Evolutionary conservation across 1,140 invertebrate genomes (phyloP).

Genomic region (Ladona fulva): DNA sequence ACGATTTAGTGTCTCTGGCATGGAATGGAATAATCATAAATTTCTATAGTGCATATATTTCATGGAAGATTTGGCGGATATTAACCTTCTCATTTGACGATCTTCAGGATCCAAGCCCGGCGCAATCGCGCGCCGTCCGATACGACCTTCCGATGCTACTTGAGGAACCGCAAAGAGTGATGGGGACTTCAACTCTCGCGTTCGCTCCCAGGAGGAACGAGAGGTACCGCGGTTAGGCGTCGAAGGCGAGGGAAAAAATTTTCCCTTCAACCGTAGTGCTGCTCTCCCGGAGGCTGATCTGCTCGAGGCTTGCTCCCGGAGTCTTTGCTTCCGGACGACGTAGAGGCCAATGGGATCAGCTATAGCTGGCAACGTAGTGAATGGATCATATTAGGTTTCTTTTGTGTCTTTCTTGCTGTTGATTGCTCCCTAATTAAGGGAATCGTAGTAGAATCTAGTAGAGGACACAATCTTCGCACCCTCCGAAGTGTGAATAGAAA

Average conservation of each 20-base stretch:
- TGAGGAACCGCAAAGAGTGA: neutral
- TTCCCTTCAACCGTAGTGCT: neutral
- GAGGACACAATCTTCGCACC: too few relatives aligned
- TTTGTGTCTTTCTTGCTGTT: neutral
- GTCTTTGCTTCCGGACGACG: too few relatives aligned
- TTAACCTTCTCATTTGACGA: neutral
- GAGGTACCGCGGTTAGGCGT: neutral
- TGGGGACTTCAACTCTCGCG: neutral
- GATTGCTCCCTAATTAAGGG: neutral
- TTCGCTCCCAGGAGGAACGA: neutral
- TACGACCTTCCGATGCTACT: neutral
- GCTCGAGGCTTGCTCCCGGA: neutral
- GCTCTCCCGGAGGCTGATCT: neutral
- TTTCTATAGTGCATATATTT: too few relatives aligned
- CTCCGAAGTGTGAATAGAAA: too few relatives aligned
- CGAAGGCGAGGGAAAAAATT: neutral
- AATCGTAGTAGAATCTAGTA: neutral
- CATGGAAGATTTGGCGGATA: too few relatives aligned
- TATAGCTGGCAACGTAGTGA: neutral
- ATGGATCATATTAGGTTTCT: neutral
- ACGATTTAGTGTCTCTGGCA: too few relatives aligned
- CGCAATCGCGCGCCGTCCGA: neutral
- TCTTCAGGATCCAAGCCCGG: neutral
- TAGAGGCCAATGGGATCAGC: neutral
- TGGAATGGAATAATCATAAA: too few relatives aligned